Percentiles rank a stretch among this genome's conserved stretches.
phyloP scores from a whole-genome alignment of 2,797 vertebrate species.

The Argyrosomus regius region DNA sequence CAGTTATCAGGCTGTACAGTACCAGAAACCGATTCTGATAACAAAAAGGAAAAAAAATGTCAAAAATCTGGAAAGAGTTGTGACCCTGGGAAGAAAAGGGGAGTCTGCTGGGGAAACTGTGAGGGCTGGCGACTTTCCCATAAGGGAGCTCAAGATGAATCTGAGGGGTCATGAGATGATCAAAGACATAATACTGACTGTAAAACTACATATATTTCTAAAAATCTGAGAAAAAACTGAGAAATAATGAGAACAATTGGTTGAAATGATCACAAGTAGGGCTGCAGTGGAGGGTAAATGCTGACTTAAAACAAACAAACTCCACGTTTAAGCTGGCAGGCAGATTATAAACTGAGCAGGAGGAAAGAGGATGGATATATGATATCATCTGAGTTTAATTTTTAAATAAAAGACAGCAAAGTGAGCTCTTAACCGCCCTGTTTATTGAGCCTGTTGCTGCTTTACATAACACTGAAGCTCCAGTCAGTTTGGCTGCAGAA shows the following conservation, averaged over 20 bases:
- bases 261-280: neutral
- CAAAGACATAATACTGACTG: no score
- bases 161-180: neutral
- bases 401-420: no score
- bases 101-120: no score
- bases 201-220: neutral
- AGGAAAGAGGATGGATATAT: no score
- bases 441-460: neutral
- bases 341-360: neutral
- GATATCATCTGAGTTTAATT: no score
- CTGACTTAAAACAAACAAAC: neutral
- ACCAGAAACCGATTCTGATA: no score
- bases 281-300: neutral
- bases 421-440: no score
- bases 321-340: neutral
- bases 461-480: neutral
- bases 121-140: no score
- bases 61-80: no score
- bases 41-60: no score
- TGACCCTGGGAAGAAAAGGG: no score
- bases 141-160: neutral
- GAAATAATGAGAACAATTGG: neutral
- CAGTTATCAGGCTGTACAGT: no score
- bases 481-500: neutral
- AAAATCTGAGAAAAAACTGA: neutral